A percentile compares a stretch with the other conserved stretches of the same genome.
Evolutionary conservation across 2,113 vertebrate genomes (phyloP).

Genomic region (Channa maculata): DNA sequence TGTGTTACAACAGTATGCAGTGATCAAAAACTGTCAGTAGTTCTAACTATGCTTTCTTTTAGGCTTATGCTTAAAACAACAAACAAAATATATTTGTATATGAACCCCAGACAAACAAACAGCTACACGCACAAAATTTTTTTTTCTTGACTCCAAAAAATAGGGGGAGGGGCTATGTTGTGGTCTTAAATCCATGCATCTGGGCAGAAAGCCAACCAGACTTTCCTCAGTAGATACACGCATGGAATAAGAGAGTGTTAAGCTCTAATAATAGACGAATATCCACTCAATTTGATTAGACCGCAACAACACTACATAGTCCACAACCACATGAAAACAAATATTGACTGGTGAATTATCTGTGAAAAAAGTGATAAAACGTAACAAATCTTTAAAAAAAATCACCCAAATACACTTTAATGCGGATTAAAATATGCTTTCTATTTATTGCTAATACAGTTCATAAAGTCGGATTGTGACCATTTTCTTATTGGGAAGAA

Average conservation of each 20-base stretch:
- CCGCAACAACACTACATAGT: conserved; percentile 49
- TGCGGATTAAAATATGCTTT: conserved; percentile 60
- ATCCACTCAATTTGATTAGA: conserved; percentile 74
- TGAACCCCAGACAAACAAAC: conserved; percentile 7
- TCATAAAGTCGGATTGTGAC: conserved; percentile 39
- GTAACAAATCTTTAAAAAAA: conserved; percentile 40
- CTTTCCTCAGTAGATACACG: conserved; percentile 72
- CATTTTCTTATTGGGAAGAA: conserved; percentile 54
- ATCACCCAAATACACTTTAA: conserved; percentile 23
- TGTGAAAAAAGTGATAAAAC: conserved; percentile 29
- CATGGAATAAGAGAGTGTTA: conserved; percentile 51
- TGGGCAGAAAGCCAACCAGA: conserved; percentile 75
- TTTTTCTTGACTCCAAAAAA: conserved; percentile 19
- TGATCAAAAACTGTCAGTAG: conserved; percentile 4
- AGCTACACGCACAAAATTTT: conserved; percentile 19
- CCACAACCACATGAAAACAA: conserved; percentile 47
- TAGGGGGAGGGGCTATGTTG: conserved; percentile 38
- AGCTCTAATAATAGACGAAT: conserved; percentile 61
- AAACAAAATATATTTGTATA: conserved; percentile 5
- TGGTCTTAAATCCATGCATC: conserved; percentile 76
- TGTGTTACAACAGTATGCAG: conserved; percentile 7
- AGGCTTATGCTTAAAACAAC: background rate
- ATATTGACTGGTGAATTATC: conserved; percentile 43
- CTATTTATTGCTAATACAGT: conserved; percentile 20
- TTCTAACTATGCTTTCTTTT: conserved; percentile 5